Evolutionary conservation across 2,113 vertebrate species (phyloP).

Genomic region (Diphyllodes magnificus): DNA sequence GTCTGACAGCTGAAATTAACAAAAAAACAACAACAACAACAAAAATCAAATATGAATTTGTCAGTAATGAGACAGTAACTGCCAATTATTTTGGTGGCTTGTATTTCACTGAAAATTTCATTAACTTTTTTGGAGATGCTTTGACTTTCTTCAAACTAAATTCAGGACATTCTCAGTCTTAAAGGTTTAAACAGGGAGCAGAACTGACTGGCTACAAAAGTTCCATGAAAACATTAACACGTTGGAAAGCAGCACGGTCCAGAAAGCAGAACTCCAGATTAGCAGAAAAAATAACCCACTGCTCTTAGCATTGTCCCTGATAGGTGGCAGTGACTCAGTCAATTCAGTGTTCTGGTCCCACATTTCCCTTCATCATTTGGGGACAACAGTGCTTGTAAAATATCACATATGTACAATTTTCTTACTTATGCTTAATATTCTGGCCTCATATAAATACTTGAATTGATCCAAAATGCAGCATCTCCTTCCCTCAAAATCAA

Average conservation of each 20-base stretch:
- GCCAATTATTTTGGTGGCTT: neutral
- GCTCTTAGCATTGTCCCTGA: neutral
- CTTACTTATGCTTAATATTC: neutral
- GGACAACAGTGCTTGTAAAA: neutral
- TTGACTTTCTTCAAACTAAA: neutral
- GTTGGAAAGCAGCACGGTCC: neutral
- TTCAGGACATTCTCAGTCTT: neutral
- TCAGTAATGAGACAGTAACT: neutral
- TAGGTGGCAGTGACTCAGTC: neutral
- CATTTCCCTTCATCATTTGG: neutral
- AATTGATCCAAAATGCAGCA: neutral
- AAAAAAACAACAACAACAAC: neutral
- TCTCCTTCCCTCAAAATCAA: neutral
- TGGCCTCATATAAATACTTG: neutral
- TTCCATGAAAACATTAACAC: neutral
- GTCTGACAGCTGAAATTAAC: neutral
- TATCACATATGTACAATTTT: neutral
- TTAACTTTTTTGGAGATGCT: neutral
- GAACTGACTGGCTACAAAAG: neutral
- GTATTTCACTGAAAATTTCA: neutral
- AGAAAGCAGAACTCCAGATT: neutral
- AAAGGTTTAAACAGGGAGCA: neutral
- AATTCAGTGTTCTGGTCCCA: neutral
- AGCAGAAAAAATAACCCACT: neutral
- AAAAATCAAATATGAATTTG: neutral